phyloP scores from a whole-genome alignment of 2,888 invertebrate species.

The Tetragonula carbonaria region DNA sequence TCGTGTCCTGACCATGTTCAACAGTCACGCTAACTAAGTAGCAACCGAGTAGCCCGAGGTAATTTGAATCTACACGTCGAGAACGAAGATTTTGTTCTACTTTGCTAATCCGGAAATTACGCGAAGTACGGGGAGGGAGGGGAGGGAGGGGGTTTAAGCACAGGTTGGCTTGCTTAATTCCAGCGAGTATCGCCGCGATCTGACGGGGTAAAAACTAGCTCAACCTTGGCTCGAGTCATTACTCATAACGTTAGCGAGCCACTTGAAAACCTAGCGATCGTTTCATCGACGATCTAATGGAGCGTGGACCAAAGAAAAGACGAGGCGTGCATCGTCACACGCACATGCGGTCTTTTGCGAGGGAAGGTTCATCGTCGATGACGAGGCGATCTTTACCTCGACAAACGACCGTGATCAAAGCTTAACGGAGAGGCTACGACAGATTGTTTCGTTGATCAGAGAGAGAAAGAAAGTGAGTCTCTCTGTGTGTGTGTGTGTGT shows the following conservation, averaged over 20 bases:
- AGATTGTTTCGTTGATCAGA: slow-evolving; percentile 14
- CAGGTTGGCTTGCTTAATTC: neutral
- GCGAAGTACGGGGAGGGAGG: neutral
- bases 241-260: neutral
- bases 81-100: slow-evolving; percentile 3
- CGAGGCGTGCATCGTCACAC: slow-evolving; percentile 44
- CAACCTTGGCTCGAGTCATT: neutral
- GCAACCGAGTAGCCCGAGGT: neutral
- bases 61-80: slow-evolving; percentile 7
- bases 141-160: neutral
- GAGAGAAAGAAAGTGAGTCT: neutral
- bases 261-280: neutral
- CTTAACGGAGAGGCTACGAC: slow-evolving; percentile 57
- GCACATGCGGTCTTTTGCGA: slow-evolving; percentile 45
- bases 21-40: slow-evolving; percentile 4
- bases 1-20: slow-evolving; percentile 25
- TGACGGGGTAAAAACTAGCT: neutral
- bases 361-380: slow-evolving; percentile 38
- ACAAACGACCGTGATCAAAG: slow-evolving; percentile 68
- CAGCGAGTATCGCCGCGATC: neutral
- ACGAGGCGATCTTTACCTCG: slow-evolving; percentile 65
- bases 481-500: no score
- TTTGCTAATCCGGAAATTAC: neutral
- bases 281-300: neutral
- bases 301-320: slow-evolving; percentile 29